Percentiles rank a stretch among this genome's conserved stretches.
Evolutionary conservation across 1,140 invertebrate genomes (phyloP).

Genomic region (Heliothis virescens): DNA sequence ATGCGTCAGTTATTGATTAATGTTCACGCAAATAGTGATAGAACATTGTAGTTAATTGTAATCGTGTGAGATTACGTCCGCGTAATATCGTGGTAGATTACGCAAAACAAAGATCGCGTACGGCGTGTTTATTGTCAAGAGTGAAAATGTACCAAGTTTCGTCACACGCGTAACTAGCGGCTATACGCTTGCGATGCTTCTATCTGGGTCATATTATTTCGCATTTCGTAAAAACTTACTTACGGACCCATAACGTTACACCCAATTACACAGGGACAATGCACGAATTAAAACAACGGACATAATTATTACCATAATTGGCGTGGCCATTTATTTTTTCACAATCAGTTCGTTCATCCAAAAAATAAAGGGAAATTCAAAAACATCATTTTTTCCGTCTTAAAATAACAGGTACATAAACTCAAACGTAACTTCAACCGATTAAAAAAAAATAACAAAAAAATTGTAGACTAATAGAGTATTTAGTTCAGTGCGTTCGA

Average conservation of each 20-base stretch:
- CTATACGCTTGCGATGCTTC: conserved; percentile 69
- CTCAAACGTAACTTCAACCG: conserved; percentile 79
- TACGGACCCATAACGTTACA: conserved; percentile 53
- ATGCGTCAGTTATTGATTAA: conserved; percentile 26
- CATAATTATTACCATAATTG: conserved; percentile 40
- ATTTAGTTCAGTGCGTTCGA: conserved; percentile 71
- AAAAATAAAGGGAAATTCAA: conserved; percentile 33
- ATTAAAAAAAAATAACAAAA: conserved; percentile 68
- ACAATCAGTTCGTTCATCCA: conserved; percentile 47
- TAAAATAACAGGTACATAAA: conserved; percentile 84
- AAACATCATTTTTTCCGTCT: conserved; percentile 61
- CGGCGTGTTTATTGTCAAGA: conserved; percentile 70
- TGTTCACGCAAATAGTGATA: conserved; percentile 34
- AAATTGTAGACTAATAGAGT: conserved; percentile 69
- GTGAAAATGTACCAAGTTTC: conserved; percentile 66
- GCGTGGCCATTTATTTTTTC: conserved; percentile 47
- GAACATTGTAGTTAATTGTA: conserved; percentile 40
- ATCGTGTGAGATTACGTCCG: conserved; percentile 38
- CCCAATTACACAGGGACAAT: conserved; percentile 47
- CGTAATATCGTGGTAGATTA: conserved; percentile 56
- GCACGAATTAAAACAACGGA: conserved; percentile 38
- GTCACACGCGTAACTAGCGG: conserved; percentile 63
- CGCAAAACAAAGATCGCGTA: conserved; percentile 72
- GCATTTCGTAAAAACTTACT: conserved; percentile 73
- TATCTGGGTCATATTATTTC: conserved; percentile 78